These are phyloP conservation scores for Chlorocebus sabaeus DNA, from an alignment of 2,113 vertebrate species.

Conservation along the genomic window DNA sequence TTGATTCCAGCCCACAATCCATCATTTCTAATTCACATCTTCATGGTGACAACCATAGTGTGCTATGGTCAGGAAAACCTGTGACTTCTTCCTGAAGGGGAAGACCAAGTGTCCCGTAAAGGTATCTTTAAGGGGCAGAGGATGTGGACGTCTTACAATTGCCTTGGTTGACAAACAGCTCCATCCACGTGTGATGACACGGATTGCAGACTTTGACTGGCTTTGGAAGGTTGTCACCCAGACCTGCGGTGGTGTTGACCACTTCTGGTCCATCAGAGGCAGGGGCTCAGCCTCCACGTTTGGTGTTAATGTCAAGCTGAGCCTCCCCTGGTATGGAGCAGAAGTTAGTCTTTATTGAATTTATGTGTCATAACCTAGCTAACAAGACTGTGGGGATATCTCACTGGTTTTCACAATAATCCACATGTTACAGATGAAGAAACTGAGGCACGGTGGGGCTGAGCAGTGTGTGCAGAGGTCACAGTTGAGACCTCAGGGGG, in stretches of 20 bases:
- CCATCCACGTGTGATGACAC: no score
- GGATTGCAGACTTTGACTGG: accelerated
- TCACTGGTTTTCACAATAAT: neutral
- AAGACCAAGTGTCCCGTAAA: no score
- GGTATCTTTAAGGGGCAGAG: neutral
- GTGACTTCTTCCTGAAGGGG: neutral
- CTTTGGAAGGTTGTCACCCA: neutral
- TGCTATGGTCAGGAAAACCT: neutral
- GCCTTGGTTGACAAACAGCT: neutral
- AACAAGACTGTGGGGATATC: accelerated
- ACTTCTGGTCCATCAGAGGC: no score
- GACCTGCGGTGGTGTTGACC: accelerated
- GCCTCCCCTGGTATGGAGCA: neutral
- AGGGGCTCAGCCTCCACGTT: neutral
- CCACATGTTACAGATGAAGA: neutral
- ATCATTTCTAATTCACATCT: neutral
- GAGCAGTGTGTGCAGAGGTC: neutral
- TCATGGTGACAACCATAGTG: accelerated
- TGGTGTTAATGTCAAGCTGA: accelerated
- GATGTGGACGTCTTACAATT: accelerated
- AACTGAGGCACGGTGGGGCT: neutral
- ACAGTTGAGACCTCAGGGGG: neutral
- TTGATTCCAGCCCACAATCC: neutral
- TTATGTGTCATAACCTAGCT: accelerated
- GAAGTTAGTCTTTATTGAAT: accelerated